phyloP scores from a whole-genome alignment of 2,888 invertebrate genomes.

The Venusia cambrica region DNA sequence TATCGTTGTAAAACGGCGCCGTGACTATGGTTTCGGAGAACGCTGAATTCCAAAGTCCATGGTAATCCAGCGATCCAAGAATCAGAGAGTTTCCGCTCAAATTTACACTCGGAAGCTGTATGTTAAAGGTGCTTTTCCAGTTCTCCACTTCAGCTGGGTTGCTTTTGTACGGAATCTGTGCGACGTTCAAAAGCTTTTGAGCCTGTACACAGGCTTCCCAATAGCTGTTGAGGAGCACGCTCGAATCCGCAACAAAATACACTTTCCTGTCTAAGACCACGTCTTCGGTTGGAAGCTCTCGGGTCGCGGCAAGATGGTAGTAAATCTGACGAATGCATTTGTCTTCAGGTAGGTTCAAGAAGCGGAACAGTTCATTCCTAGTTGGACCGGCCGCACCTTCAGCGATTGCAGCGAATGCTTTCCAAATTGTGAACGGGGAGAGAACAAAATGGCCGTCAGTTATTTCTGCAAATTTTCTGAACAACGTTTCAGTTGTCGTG shows the following conservation, averaged over 20 bases:
- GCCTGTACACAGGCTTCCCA: conserved; percentile 29
- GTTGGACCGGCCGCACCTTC: conserved; percentile 22
- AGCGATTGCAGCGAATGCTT: conserved; percentile 38
- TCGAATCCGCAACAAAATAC: conserved; percentile 32
- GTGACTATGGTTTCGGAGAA: conserved; percentile 33
- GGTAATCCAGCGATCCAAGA: conserved; percentile 36
- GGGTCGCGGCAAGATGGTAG: too few species aligned
- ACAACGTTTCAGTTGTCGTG: conserved; percentile 2
- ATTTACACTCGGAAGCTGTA: conserved; percentile 14
- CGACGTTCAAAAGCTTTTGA: conserved; percentile 12
- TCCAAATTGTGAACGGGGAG: conserved; percentile 39
- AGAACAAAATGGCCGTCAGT: conserved; percentile 33
- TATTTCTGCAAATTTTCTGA: conserved; percentile 6
- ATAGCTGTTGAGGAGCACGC: conserved; percentile 19
- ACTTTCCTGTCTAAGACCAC: conserved; percentile 28
- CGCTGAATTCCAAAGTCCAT: conserved; percentile 33
- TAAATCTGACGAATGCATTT: conserved; percentile 3
- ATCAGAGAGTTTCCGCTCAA: conserved; percentile 34
- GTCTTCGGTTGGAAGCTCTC: conserved; percentile 29
- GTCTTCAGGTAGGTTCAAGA: conserved; percentile 21
- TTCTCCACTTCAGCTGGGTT: conserved; percentile 19
- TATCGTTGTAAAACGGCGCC: conserved; percentile 39
- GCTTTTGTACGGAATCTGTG: conserved; percentile 21
- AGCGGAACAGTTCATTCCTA: conserved; percentile 27
- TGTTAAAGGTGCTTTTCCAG: conserved; percentile 21